phyloP scores from a whole-genome alignment of 2,888 invertebrate genomes.

The Mallateleia sp. region DNA sequence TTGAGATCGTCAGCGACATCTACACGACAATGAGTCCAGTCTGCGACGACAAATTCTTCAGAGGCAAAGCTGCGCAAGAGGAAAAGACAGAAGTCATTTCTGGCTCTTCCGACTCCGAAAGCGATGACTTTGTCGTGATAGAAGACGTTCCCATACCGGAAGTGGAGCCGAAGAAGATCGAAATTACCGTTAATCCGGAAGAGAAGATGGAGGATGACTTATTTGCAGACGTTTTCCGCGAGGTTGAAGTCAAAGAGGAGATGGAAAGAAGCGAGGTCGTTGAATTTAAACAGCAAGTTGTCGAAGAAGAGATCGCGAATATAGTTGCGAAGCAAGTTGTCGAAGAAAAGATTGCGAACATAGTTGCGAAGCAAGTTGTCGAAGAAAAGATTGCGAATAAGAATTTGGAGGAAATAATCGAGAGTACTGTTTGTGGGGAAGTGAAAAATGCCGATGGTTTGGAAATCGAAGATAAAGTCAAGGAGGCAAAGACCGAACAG shows the following conservation, averaged over 20 bases:
- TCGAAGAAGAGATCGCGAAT: too few species aligned
- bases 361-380: too few species aligned
- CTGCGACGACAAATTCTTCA: slow-evolving; percentile 43
- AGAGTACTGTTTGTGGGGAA: too few species aligned
- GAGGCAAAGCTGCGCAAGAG: background rate
- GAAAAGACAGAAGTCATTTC: background rate
- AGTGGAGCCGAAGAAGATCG: slow-evolving; percentile 55
- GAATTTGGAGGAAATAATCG: slow-evolving; percentile 4
- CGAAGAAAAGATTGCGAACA: too few species aligned
- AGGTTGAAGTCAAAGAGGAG: slow-evolving; percentile 7
- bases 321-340: too few species aligned
- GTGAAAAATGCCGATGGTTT: too few species aligned
- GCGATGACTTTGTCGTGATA: slow-evolving; percentile 90
- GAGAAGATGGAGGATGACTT: slow-evolving; percentile 91
- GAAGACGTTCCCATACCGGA: slow-evolving; percentile 84
- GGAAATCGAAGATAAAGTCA: slow-evolving; percentile 14
- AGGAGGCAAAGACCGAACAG: too few species aligned
- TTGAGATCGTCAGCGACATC: slow-evolving; percentile 62
- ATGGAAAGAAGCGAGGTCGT: background rate
- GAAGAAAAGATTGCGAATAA: slow-evolving; percentile 18
- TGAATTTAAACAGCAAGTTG: slow-evolving; percentile 20
- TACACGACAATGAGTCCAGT: slow-evolving; percentile 49
- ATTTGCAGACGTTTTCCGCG: slow-evolving; percentile 93
- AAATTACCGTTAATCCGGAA: slow-evolving; percentile 89
- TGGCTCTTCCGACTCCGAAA: slow-evolving; percentile 81